Conservation (phyloP, 2,113 vertebrate genomes). For the Cephalopholis sonnerati region DNA sequence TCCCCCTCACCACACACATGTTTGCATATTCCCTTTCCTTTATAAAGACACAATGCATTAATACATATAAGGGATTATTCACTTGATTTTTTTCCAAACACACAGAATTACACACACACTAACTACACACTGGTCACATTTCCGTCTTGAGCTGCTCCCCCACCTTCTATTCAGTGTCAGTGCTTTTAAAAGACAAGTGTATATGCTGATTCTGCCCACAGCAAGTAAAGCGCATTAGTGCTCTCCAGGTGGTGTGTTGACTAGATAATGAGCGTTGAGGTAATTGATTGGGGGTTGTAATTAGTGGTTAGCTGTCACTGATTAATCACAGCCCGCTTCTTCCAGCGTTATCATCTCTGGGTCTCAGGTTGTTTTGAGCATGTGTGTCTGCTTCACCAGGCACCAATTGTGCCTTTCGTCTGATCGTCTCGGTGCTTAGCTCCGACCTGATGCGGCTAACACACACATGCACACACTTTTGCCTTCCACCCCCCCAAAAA, state of each 20-base stretch:
- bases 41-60: conserved; percentile 26
- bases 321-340: conserved; percentile 79
- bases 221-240: conserved; percentile 70
- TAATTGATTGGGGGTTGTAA: conserved; percentile 83
- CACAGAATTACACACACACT: conserved; percentile 10
- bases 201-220: conserved; percentile 61
- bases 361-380: conserved; percentile 56
- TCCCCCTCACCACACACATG: conserved; percentile 11
- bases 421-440: conserved; percentile 42
- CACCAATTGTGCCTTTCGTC: conserved; percentile 37
- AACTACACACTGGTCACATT: conserved; percentile 20
- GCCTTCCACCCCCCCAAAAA: neutral
- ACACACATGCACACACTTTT: neutral
- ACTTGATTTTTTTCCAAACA: conserved; percentile 14
- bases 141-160: conserved; percentile 14
- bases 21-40: conserved; percentile 45
- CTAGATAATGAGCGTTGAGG: conserved; percentile 76
- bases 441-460: conserved; percentile 28
- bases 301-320: conserved; percentile 82
- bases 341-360: conserved; percentile 59
- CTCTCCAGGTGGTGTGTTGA: conserved; percentile 81
- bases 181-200: conserved; percentile 42
- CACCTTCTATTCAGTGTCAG: conserved; percentile 26
- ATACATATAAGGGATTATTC: conserved; percentile 39
- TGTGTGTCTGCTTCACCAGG: conserved; percentile 57